Evolutionary conservation across 2,113 vertebrate species (phyloP).

Genomic region (Cryptoleucopteryx plumbea): DNA sequence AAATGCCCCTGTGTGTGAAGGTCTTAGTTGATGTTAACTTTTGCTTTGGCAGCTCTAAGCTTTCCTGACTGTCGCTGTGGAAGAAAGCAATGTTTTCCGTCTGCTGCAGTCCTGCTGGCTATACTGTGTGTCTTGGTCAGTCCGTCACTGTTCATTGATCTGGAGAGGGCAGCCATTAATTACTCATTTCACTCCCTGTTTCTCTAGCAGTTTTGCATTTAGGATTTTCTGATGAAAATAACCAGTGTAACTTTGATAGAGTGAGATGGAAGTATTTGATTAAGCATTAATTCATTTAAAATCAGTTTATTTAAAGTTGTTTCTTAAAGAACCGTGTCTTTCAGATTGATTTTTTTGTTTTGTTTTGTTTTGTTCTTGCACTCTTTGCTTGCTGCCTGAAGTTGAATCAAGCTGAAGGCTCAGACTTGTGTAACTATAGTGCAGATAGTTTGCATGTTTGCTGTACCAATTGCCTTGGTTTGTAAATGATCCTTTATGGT

Average conservation of each 20-base stretch:
- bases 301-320: background rate
- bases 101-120: background rate
- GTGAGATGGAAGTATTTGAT: background rate
- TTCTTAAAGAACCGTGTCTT: background rate
- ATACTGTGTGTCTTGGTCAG: background rate
- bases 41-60: background rate
- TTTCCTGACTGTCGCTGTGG: background rate
- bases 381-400: background rate
- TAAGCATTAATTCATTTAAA: background rate
- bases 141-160: background rate
- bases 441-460: background rate
- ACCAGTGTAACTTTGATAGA: background rate
- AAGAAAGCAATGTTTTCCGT: background rate
- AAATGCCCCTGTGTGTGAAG: background rate
- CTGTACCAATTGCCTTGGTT: background rate
- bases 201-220: background rate
- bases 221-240: background rate
- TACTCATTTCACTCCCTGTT: background rate
- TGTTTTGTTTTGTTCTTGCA: background rate
- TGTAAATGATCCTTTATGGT: background rate
- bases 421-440: background rate
- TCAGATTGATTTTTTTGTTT: background rate
- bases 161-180: background rate
- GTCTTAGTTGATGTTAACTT: slow-evolving; percentile 9
- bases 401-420: background rate